A percentile compares a stretch with the other conserved stretches of the same genome.
Conservation (phyloP, 2,113 vertebrate species). For the Leptocoma aspasia region DNA sequence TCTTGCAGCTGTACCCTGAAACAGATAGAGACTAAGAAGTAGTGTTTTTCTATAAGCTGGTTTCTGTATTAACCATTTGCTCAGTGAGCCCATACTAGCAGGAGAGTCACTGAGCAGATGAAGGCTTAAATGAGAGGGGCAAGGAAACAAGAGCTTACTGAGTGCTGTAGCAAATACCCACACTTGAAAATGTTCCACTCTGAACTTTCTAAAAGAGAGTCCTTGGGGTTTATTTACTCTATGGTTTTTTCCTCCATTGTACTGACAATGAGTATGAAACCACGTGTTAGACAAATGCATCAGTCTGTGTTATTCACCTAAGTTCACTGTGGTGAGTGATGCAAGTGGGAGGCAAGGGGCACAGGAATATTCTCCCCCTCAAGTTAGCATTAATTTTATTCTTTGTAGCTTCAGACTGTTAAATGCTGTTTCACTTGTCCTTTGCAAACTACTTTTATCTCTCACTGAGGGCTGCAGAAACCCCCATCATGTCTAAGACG, state of each 20-base stretch:
- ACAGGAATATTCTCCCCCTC: neutral
- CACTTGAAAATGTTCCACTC: neutral
- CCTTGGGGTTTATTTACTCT: neutral
- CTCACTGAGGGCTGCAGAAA: neutral
- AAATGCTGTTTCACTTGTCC: slow-evolving; percentile 10
- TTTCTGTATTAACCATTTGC: neutral
- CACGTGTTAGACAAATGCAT: neutral
- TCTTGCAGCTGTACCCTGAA: neutral
- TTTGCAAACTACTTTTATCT: neutral
- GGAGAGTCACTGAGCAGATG: neutral
- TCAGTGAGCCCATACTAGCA: neutral
- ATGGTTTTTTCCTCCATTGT: neutral
- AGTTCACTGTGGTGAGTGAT: neutral
- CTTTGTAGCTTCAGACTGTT: neutral
- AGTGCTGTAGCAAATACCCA: neutral
- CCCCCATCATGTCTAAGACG: neutral
- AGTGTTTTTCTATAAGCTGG: neutral
- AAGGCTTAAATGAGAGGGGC: neutral
- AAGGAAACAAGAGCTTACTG: neutral
- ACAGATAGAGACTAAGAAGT: neutral
- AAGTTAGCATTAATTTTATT: neutral
- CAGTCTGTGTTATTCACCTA: neutral
- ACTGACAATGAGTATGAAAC: neutral
- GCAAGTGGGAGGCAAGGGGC: neutral
- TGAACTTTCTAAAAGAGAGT: neutral